Evolutionary conservation across 1,140 invertebrate species (phyloP).

Genomic region (Metopolophium dirhodum): DNA sequence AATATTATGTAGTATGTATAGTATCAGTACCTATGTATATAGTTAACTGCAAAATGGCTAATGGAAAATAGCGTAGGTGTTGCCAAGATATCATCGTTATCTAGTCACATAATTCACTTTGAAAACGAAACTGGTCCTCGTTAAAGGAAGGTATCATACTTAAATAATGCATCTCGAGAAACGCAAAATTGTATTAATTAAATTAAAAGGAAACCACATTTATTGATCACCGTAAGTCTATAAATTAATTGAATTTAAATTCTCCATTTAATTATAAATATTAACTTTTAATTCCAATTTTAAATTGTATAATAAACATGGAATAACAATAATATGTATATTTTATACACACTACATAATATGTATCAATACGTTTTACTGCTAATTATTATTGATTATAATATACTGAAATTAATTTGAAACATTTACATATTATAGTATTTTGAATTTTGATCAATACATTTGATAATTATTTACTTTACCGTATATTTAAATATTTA

Average conservation of each 20-base stretch:
- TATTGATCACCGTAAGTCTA: background rate
- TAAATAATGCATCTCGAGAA: background rate
- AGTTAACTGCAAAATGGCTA: background rate
- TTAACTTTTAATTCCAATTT: background rate
- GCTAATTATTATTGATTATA: background rate
- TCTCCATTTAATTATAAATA: background rate
- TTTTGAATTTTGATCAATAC: background rate
- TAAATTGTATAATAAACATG: background rate
- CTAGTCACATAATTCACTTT: slow-evolving; percentile 32
- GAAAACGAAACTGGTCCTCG: slow-evolving; percentile 7
- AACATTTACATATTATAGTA: background rate
- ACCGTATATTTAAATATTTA: background rate
- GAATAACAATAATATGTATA: background rate
- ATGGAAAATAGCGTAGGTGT: slow-evolving; percentile 25
- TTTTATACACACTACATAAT: background rate
- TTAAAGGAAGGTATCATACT: background rate
- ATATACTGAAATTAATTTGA: background rate
- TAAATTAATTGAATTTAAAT: background rate
- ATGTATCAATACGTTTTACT: background rate
- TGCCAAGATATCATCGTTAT: slow-evolving; percentile 29
- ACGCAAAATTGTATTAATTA: background rate
- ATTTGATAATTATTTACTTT: background rate
- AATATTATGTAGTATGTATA: background rate
- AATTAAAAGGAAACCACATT: background rate
- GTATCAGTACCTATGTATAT: background rate